These are phyloP conservation scores for Nomia melanderi DNA, from an alignment of 1,140 invertebrate genomes.

Conservation along the genomic window DNA sequence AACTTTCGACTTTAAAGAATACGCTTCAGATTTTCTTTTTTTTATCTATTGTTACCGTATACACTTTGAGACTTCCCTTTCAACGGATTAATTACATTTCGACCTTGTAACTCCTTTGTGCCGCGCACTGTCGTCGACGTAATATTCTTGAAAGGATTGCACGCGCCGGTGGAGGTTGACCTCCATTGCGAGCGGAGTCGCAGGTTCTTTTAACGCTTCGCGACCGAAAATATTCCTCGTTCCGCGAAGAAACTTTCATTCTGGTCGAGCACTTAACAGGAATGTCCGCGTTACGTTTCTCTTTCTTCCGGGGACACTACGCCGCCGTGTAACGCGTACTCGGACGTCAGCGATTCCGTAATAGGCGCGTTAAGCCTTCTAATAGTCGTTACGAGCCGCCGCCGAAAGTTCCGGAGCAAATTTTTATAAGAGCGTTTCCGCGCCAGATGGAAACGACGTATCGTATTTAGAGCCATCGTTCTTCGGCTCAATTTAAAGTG, in stretches of 20 bases:
- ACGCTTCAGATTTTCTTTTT: neutral
- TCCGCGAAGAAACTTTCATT: constrained; percentile 9
- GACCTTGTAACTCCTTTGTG: neutral
- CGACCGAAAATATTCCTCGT: constrained; percentile 19
- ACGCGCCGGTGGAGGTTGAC: constrained; percentile 22
- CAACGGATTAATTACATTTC: neutral
- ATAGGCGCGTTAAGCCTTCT: neutral
- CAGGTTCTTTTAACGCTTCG: constrained; percentile 4
- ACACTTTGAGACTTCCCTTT: no score
- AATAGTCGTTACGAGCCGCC: neutral
- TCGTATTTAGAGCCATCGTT: constrained; percentile 34
- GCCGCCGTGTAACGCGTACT: neutral
- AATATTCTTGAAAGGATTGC: constrained; percentile 45
- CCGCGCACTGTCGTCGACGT: neutral
- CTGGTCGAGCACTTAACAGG: neutral
- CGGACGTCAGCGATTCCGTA: neutral
- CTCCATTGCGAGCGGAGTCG: constrained; percentile 11
- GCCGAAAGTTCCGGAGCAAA: neutral
- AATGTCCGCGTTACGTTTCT: constrained; percentile 6
- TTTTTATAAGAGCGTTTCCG: neutral
- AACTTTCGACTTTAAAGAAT: no score
- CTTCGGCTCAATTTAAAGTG: constrained; percentile 42
- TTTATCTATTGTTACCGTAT: neutral
- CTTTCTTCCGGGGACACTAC: no score
- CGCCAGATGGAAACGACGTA: no score